Conservation (phyloP, 1,140 invertebrate genomes). For the Pygmarrhopalites habei region DNA sequence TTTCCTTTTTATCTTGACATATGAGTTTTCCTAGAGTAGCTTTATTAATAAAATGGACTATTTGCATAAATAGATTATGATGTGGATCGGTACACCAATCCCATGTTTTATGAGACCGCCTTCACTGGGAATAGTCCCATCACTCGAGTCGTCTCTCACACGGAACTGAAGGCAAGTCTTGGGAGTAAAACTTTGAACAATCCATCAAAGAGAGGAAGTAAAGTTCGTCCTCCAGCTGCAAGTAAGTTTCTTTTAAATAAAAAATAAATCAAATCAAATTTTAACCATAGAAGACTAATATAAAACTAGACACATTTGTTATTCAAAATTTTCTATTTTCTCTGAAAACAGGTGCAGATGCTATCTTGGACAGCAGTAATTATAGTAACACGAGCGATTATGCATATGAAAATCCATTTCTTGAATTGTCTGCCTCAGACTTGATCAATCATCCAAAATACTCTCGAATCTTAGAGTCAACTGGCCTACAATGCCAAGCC, state of each 20-base stretch:
- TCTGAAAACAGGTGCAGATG: too few species aligned
- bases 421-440: slow-evolving; percentile 33
- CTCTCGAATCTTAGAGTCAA: slow-evolving; percentile 7
- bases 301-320: too few species aligned
- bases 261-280: too few species aligned
- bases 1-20: too few species aligned
- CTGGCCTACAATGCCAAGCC: background rate
- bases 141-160: slow-evolving; percentile 32
- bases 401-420: slow-evolving; percentile 37
- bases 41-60: too few species aligned
- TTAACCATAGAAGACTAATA: too few species aligned
- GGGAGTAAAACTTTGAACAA: background rate
- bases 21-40: too few species aligned
- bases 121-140: slow-evolving; percentile 35
- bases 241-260: too few species aligned
- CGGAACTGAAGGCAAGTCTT: slow-evolving; percentile 30
- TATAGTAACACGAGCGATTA: slow-evolving; percentile 1
- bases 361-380: background rate
- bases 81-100: slow-evolving; percentile 17
- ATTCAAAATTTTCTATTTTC: too few species aligned
- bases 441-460: slow-evolving; percentile 39
- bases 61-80: too few species aligned
- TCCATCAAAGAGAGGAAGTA: background rate
- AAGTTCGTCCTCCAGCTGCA: background rate
- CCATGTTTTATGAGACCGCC: slow-evolving; percentile 34